Percentiles rank a stretch among this genome's conserved stretches.
These are phyloP conservation scores for Ephestia elutella DNA, from an alignment of 1,140 invertebrate species.

Conservation along the genomic window DNA sequence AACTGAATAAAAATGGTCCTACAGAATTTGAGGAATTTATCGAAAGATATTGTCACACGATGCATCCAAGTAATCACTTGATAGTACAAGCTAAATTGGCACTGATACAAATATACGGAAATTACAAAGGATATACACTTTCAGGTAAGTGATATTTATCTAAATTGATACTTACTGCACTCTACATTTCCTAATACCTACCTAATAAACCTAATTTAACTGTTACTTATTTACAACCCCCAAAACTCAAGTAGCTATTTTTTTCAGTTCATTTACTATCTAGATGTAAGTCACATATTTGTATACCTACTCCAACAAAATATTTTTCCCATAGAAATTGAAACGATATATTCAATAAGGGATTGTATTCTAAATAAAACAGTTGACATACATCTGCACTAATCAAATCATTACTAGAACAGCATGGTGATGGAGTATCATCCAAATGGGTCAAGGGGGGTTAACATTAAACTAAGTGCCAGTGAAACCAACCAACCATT, in stretches of 20 bases:
- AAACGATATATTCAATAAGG: background rate
- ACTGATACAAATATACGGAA: conserved; percentile 79
- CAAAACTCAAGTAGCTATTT: too few relatives aligned
- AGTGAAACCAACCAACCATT: background rate
- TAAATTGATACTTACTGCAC: background rate
- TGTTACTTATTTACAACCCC: too few relatives aligned
- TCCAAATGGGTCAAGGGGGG: conserved; percentile 8
- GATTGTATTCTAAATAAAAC: too few relatives aligned
- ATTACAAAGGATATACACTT: conserved; percentile 72
- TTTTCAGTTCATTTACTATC: too few relatives aligned
- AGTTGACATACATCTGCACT: too few relatives aligned
- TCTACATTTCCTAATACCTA: too few relatives aligned
- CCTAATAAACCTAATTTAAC: too few relatives aligned
- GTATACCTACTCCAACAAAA: too few relatives aligned
- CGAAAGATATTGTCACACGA: conserved; percentile 73
- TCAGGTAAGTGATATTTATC: conserved; percentile 60
- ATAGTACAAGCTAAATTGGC: conserved; percentile 80
- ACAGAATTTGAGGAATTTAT: conserved; percentile 78
- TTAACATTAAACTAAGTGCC: conserved; percentile 4
- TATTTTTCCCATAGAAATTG: too few relatives aligned
- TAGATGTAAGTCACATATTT: too few relatives aligned
- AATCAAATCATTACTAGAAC: background rate
- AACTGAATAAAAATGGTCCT: conserved; percentile 74
- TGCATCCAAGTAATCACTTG: conserved; percentile 80
- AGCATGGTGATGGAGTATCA: background rate